Conservation (phyloP, 1,140 invertebrate species). For the Leguminivora glycinivorella region DNA sequence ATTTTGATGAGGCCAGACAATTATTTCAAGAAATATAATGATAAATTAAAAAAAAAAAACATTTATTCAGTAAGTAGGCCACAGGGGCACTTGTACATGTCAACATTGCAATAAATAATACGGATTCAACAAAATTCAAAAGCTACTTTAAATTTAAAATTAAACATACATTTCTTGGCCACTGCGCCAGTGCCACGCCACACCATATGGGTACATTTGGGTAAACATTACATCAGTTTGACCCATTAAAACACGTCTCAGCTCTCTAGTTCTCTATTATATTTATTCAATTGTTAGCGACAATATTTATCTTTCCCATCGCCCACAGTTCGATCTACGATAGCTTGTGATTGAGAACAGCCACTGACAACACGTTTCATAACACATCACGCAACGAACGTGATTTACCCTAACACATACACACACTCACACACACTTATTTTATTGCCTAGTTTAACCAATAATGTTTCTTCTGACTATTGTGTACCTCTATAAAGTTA, state of each 20-base stretch:
- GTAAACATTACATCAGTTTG: background rate
- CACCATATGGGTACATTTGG: too few species aligned
- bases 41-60: too few species aligned
- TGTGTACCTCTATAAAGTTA: background rate
- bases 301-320: conserved; percentile 11
- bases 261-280: background rate
- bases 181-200: too few species aligned
- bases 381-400: conserved; percentile 21
- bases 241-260: background rate
- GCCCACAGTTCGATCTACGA: background rate
- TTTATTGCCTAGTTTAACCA: background rate
- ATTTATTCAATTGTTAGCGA: background rate
- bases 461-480: background rate
- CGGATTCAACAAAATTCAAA: too few species aligned
- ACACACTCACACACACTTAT: background rate
- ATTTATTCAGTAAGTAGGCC: too few species aligned
- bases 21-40: too few species aligned
- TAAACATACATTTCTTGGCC: too few species aligned
- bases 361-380: conserved; percentile 3
- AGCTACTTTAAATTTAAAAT: too few species aligned
- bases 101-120: too few species aligned
- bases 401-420: background rate
- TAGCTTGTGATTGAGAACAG: conserved; percentile 5
- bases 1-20: too few species aligned
- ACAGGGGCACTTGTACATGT: too few species aligned